phyloP scores from a whole-genome alignment of 2,888 invertebrate genomes.

The Platynereis dumerilii region DNA sequence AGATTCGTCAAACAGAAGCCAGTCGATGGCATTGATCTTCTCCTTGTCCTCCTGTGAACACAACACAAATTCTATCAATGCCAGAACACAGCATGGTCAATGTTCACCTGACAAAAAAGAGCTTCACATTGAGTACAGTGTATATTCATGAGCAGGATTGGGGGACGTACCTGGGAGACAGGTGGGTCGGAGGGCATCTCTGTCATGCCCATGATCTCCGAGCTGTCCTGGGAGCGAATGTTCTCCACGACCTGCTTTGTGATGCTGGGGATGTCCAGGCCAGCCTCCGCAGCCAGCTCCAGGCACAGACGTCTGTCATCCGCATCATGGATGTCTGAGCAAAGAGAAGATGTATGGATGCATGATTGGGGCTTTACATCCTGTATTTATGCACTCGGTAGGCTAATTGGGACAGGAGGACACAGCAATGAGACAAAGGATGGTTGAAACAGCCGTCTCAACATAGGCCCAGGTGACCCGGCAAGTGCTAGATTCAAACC shows the following conservation, averaged over 20 bases:
- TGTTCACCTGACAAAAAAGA: neutral
- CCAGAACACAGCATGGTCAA: neutral
- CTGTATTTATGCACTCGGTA: too few relatives aligned
- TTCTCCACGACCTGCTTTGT: constrained; percentile 85
- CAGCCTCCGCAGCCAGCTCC: constrained; percentile 70
- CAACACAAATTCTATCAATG: neutral
- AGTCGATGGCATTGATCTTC: constrained; percentile 82
- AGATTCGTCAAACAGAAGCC: constrained; percentile 78
- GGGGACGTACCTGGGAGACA: constrained; percentile 43
- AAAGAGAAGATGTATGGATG: too few relatives aligned
- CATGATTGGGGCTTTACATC: too few relatives aligned
- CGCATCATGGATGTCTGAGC: constrained; percentile 55
- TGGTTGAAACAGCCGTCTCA: too few relatives aligned
- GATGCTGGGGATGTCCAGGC: constrained; percentile 82
- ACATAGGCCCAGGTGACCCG: too few relatives aligned
- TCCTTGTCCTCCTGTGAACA: constrained; percentile 69
- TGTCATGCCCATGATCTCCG: constrained; percentile 57
- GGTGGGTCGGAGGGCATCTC: constrained; percentile 67
- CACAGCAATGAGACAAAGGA: too few relatives aligned
- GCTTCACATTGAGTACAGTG: neutral
- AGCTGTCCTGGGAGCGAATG: constrained; percentile 64
- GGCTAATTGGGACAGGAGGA: too few relatives aligned
- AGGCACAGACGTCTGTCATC: constrained; percentile 61
- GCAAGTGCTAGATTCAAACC: too few relatives aligned
- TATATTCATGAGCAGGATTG: neutral